phyloP scores from a whole-genome alignment of 2,113 vertebrate genomes.

The Eclectus roratus region DNA sequence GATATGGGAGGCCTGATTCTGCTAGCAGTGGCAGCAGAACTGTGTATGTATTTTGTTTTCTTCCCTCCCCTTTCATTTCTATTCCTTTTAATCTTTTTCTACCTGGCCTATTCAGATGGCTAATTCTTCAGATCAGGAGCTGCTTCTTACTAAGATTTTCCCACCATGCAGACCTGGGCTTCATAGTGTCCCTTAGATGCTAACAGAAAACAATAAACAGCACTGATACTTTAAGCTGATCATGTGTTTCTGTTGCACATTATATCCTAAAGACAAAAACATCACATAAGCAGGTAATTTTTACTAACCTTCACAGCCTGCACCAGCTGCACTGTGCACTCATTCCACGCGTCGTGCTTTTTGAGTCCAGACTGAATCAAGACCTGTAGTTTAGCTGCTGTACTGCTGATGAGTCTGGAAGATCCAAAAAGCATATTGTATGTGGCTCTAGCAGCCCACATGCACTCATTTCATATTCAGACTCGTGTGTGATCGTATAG shows the following conservation, averaged over 20 bases:
- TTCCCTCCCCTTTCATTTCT: background rate
- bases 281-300: background rate
- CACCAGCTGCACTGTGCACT: slow-evolving; percentile 65
- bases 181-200: background rate
- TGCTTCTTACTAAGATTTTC: background rate
- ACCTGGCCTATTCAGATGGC: background rate
- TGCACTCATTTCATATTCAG: background rate
- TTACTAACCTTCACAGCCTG: slow-evolving; percentile 74
- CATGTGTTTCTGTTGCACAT: background rate
- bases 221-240: background rate
- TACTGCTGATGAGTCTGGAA: slow-evolving; percentile 65
- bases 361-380: slow-evolving; percentile 64
- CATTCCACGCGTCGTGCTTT: slow-evolving; percentile 71
- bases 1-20: background rate
- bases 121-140: background rate
- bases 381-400: slow-evolving; percentile 57
- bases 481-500: background rate
- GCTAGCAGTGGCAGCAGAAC: background rate
- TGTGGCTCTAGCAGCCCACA: background rate
- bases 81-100: background rate
- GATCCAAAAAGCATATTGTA: background rate
- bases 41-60: background rate
- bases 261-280: background rate
- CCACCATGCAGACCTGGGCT: background rate
- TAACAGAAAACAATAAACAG: background rate